A percentile compares a stretch with the other conserved stretches of the same genome.
Evolutionary conservation across 1,140 invertebrate genomes (phyloP).

Genomic region (Papilio polytes): DNA sequence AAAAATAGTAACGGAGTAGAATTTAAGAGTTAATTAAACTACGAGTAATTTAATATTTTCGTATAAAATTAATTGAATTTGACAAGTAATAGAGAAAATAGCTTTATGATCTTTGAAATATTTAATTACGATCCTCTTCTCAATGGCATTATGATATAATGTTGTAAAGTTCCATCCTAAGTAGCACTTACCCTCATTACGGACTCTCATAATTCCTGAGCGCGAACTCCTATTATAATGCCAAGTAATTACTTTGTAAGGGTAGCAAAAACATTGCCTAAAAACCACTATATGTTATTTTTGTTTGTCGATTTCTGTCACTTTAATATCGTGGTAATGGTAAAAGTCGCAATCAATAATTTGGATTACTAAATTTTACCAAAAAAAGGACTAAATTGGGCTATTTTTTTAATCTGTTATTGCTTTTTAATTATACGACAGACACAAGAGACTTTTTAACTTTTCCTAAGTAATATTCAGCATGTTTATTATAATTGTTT

Average conservation of each 20-base stretch:
- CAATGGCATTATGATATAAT: conserved; percentile 21
- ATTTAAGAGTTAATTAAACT: background rate
- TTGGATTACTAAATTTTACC: too few species aligned
- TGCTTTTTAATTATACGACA: too few species aligned
- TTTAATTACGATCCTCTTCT: conserved; percentile 15
- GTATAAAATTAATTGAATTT: background rate
- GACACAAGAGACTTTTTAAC: too few species aligned
- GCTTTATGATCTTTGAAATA: conserved; percentile 3
- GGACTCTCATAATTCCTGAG: background rate
- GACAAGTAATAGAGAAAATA: background rate
- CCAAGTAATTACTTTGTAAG: conserved; percentile 14
- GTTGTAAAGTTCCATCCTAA: conserved; percentile 1
- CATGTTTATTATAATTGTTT: too few species aligned
- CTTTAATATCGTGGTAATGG: background rate
- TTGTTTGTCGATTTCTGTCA: background rate
- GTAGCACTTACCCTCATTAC: conserved; percentile 28
- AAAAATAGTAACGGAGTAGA: background rate
- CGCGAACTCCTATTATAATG: background rate
- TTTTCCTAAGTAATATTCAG: too few species aligned
- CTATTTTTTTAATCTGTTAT: too few species aligned
- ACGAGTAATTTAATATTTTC: background rate
- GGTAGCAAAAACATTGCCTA: background rate
- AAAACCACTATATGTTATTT: background rate
- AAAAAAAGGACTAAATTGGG: too few species aligned
- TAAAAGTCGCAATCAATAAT: background rate